Evolutionary conservation across 2,888 invertebrate species (phyloP), one percentile per base, ranked within the genome.

Genomic region (Frankliniella fusca): DNA sequence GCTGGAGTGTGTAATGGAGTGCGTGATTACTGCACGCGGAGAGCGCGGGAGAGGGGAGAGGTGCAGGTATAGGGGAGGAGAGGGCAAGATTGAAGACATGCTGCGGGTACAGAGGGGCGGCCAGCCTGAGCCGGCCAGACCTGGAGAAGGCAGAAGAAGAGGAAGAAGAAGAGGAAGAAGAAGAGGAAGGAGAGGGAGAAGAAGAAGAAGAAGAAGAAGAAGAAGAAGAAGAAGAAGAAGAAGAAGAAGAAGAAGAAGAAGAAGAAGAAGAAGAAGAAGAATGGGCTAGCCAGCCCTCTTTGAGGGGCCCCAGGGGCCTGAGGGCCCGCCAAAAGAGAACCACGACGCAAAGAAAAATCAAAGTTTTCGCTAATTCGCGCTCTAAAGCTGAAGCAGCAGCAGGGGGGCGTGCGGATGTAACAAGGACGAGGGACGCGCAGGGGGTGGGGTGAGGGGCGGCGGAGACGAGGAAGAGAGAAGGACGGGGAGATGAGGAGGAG

Each of bases 1-100:
- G 70, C 7, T 12, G 70, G 27, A 27, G 70, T 61, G 70, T 76
- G 70, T 76, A 76, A 76, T 76, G 70, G 70, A 76, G 70, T 76
- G 70, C 70, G 70, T 76, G 70, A 76, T 76, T 76, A 27, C 70
- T 76, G 27, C 70, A 27, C 12, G 70, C 27, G 70, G 23, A 23
- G 70, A 23, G 23, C 23, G 70, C 15, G 61, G 61, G 61, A 61
- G 15, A 61, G 15, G 61, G 18, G 61, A 61, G 61, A 7, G 7
- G 61, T 3, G 15, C 18, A n/a, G 61, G n/a, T 54, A 54, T 54
- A 61, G n/a, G 61, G 15, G 15, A 61, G 15, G 61, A 61, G 61
- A 61, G 38, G 38, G 38, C 38, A 38, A 38, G 38, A 38, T 38
- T 38, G 38, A 38, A 38, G 38, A 38, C 38, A 38, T 38, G 38